These are phyloP conservation scores for Rhodophaea formosa DNA, from an alignment of 2,888 invertebrate genomes.

Conservation along the genomic window DNA sequence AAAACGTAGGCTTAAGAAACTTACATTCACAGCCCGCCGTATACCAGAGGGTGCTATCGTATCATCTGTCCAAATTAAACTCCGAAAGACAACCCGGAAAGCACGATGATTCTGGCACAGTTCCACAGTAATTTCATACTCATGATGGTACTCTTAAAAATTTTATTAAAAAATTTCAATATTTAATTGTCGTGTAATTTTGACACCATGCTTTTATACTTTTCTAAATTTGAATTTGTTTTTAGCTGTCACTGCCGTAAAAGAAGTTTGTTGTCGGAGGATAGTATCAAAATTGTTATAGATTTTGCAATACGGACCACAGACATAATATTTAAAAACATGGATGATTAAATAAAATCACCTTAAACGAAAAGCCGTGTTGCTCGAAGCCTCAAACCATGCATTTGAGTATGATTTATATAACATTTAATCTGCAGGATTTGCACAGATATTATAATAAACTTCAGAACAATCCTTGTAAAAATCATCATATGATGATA, in stretches of 20 bases:
- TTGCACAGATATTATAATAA: too few relatives aligned
- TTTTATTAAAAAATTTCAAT: too few relatives aligned
- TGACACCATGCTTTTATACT: slow-evolving; percentile 19
- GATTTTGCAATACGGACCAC: too few relatives aligned
- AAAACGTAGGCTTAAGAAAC: not conserved
- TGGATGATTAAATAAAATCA: too few relatives aligned
- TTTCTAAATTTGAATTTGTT: slow-evolving; percentile 41
- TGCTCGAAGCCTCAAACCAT: too few relatives aligned
- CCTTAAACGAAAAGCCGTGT: too few relatives aligned
- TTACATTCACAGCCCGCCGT: slow-evolving; percentile 12
- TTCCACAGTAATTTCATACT: slow-evolving; percentile 69
- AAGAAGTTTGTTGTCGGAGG: not conserved
- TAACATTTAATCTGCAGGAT: too few relatives aligned
- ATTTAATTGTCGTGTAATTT: not conserved
- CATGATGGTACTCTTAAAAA: slow-evolving; percentile 41
- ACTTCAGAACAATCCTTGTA: too few relatives aligned
- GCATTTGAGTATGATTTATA: too few relatives aligned
- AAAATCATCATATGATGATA: too few relatives aligned
- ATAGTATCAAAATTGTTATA: too few relatives aligned
- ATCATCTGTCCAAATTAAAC: slow-evolving; percentile 37
- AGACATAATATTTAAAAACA: too few relatives aligned
- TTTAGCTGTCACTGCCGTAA: slow-evolving; percentile 18
- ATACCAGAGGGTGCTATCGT: slow-evolving; percentile 2
- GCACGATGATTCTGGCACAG: slow-evolving; percentile 61
- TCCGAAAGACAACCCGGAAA: slow-evolving; percentile 61